phyloP scores from a whole-genome alignment of 1,140 invertebrate genomes.

The Drosophila asahinai region DNA sequence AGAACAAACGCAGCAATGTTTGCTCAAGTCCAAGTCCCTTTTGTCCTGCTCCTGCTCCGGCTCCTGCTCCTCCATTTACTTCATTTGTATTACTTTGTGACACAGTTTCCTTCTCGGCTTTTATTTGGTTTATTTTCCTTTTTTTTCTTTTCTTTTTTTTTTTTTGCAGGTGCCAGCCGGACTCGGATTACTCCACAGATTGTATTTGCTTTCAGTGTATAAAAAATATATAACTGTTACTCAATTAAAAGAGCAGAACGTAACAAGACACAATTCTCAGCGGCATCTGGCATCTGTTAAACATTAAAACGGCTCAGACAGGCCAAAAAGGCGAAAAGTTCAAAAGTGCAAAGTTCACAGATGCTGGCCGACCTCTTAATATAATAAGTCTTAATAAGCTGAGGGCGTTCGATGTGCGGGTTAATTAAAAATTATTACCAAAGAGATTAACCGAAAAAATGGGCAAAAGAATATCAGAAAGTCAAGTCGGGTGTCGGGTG shows the following conservation, averaged over 20 bases:
- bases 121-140: not conserved
- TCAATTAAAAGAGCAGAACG: conserved; percentile 19
- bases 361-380: conserved; percentile 6
- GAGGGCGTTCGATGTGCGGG: conserved; percentile 55
- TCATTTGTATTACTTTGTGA: conserved; percentile 53
- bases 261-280: conserved; percentile 6
- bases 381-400: conserved; percentile 57
- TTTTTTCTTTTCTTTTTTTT: not conserved
- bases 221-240: not conserved
- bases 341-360: conserved; percentile 51
- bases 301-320: conserved; percentile 21
- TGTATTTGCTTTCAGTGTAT: conserved; percentile 31
- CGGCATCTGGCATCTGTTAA: conserved; percentile 21
- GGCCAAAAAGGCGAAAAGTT: conserved; percentile 23
- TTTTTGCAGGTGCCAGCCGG: conserved; percentile 27
- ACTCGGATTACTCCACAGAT: conserved; percentile 31
- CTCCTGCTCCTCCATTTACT: not conserved
- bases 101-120: conserved; percentile 28
- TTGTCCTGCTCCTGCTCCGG: conserved; percentile 11
- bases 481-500: not conserved
- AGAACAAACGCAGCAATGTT: conserved; percentile 34
- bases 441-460: conserved; percentile 60
- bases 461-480: conserved; percentile 11
- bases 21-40: conserved; percentile 19
- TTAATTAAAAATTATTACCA: conserved; percentile 75